Conservation (phyloP, 2,888 invertebrate genomes). For the Microdon myrmicae region DNA sequence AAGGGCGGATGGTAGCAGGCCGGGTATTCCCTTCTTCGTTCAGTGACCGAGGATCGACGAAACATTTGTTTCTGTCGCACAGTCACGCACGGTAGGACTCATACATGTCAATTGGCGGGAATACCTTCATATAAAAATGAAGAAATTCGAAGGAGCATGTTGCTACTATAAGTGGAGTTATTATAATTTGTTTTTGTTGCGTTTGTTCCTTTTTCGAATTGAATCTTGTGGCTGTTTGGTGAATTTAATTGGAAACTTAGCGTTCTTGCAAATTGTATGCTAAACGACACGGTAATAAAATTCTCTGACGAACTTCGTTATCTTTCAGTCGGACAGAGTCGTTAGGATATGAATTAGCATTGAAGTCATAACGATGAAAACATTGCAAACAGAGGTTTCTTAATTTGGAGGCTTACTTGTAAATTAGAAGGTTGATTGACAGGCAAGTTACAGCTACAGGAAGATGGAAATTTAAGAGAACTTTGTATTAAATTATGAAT, state of each 20-base stretch:
- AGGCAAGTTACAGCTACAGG: conserved; percentile 38
- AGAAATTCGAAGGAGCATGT: conserved; percentile 32
- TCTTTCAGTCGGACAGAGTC: conserved; percentile 21
- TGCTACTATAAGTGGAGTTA: conserved; percentile 38
- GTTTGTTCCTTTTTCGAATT: too few species aligned
- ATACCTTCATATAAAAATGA: conserved; percentile 49
- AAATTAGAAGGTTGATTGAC: conserved; percentile 50
- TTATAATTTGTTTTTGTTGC: conserved; percentile 51
- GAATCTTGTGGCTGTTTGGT: conserved; percentile 12
- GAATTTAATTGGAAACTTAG: conserved; percentile 44
- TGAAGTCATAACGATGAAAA: conserved; percentile 44
- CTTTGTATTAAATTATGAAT: too few species aligned
- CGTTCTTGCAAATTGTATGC: conserved; percentile 50
- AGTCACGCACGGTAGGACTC: conserved; percentile 28
- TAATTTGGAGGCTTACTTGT: conserved; percentile 37
- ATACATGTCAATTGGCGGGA: conserved; percentile 46
- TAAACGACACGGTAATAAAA: conserved; percentile 46
- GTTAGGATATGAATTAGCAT: conserved; percentile 45
- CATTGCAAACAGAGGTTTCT: conserved; percentile 26
- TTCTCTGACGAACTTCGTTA: conserved; percentile 38
- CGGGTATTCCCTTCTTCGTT: too few species aligned
- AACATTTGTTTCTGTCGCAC: conserved; percentile 44
- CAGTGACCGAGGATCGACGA: too few species aligned
- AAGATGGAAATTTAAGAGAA: conserved; percentile 28
- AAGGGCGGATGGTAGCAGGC: conserved; percentile 1